phyloP scores from a whole-genome alignment of 2,113 vertebrate species.

The Microcebus murinus region DNA sequence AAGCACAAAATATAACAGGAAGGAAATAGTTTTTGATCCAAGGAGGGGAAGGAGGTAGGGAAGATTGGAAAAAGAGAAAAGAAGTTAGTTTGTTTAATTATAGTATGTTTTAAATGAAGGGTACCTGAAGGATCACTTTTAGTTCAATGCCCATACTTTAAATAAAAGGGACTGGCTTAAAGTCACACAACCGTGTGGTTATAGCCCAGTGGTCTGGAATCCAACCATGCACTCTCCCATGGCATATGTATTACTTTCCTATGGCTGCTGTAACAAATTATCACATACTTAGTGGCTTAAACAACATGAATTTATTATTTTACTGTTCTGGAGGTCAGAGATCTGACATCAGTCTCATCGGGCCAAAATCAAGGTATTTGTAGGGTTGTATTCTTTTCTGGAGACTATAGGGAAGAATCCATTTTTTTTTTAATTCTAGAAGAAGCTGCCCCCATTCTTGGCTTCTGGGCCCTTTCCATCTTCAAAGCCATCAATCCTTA shows the following conservation, averaged over 20 bases:
- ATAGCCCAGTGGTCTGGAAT: neutral
- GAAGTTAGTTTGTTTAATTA: neutral
- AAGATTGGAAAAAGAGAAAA: neutral
- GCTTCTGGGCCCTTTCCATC: neutral
- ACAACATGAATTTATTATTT: neutral
- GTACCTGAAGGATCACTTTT: neutral
- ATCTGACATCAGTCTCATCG: neutral
- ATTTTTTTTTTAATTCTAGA: neutral
- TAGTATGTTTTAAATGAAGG: neutral
- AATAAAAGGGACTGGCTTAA: neutral
- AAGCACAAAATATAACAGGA: conserved; percentile 19
- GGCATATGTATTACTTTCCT: neutral
- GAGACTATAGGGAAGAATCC: neutral
- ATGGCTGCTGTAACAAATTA: neutral
- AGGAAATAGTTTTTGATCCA: conserved; percentile 33
- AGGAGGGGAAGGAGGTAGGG: neutral
- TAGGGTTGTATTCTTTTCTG: neutral
- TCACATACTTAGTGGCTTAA: neutral
- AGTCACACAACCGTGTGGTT: neutral
- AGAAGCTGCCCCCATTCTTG: neutral
- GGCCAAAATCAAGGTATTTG: neutral
- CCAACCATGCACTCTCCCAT: neutral
- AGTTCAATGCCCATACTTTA: neutral
- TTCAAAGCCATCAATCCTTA: neutral
- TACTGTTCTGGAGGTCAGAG: neutral